These are phyloP conservation scores for Cairina moschata DNA, from an alignment of 2,113 vertebrate species.

Conservation along the genomic window DNA sequence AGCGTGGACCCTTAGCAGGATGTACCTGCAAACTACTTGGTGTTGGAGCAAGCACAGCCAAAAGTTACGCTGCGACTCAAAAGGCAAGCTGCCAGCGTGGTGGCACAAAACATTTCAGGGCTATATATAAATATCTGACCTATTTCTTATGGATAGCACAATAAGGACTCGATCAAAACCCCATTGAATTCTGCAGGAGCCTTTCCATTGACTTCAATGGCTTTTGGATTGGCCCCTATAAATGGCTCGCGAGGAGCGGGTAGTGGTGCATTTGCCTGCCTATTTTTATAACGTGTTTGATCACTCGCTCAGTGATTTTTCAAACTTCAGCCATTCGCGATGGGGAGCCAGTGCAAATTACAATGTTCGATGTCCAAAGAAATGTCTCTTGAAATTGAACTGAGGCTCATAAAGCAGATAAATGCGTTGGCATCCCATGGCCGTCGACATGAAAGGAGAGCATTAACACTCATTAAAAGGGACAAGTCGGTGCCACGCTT, in stretches of 20 bases:
- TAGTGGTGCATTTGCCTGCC: conserved; percentile 63
- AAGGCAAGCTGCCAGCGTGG: conserved; percentile 46
- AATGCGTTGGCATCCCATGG: conserved; percentile 58
- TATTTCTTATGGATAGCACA: conserved; percentile 70
- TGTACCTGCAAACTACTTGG: background rate
- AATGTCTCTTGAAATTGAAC: conserved; percentile 58
- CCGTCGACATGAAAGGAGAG: conserved; percentile 36
- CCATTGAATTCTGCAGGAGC: conserved; percentile 67
- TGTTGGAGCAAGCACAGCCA: background rate
- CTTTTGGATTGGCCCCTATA: conserved; percentile 67
- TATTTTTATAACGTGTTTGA: conserved; percentile 67
- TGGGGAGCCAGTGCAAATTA: conserved; percentile 60
- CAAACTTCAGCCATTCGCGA: conserved; percentile 22
- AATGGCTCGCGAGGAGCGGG: conserved; percentile 64
- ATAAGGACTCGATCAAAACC: conserved; percentile 71
- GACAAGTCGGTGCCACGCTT: conserved; percentile 36
- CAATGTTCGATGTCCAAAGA: conserved; percentile 48
- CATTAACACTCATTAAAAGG: conserved; percentile 72
- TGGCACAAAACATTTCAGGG: conserved; percentile 52
- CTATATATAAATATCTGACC: conserved; percentile 70
- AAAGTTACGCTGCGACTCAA: background rate
- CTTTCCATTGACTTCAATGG: conserved; percentile 68
- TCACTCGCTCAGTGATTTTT: conserved; percentile 64
- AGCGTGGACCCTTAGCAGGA: background rate
- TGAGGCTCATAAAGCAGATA: conserved; percentile 50